Evolutionary conservation across 2,888 invertebrate genomes (phyloP).

Genomic region (Gortyna flavago): DNA sequence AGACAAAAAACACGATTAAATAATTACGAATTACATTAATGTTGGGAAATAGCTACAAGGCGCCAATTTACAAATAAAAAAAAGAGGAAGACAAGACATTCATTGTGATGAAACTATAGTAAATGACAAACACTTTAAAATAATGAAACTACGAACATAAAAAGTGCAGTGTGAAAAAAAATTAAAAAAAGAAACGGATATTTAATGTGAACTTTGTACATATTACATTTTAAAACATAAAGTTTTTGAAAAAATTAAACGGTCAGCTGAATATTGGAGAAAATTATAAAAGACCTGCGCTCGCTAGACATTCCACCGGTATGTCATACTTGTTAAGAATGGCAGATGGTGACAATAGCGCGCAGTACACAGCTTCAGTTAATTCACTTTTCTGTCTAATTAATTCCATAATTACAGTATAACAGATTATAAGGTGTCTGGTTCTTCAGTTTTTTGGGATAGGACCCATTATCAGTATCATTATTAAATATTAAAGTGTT

Average conservation of each 20-base stretch:
- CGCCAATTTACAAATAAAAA: no score
- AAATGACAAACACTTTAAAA: no score
- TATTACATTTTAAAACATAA: no score
- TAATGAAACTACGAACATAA: no score
- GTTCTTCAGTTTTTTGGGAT: constrained; percentile 62
- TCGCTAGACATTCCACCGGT: constrained; percentile 36
- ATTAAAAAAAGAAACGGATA: no score
- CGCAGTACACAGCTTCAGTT: constrained; percentile 77
- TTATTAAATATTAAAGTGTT: constrained; percentile 41
- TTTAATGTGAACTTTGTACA: no score
- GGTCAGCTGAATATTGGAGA: not conserved
- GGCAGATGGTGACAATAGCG: constrained; percentile 82
- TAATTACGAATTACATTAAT: no score
- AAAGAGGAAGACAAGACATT: no score
- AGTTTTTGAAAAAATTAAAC: not conserved
- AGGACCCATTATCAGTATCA: constrained; percentile 35
- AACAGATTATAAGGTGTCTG: constrained; percentile 75
- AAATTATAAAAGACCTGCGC: not conserved
- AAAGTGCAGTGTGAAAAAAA: no score
- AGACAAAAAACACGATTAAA: no score
- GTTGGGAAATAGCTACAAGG: no score
- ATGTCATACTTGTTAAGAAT: constrained; percentile 69
- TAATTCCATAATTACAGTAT: constrained; percentile 79
- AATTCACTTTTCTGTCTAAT: constrained; percentile 84
- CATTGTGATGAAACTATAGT: no score